Base-by-base conservation (phyloP, 2,113 vertebrate species). In the Cnemophilus loriae region DNA sequence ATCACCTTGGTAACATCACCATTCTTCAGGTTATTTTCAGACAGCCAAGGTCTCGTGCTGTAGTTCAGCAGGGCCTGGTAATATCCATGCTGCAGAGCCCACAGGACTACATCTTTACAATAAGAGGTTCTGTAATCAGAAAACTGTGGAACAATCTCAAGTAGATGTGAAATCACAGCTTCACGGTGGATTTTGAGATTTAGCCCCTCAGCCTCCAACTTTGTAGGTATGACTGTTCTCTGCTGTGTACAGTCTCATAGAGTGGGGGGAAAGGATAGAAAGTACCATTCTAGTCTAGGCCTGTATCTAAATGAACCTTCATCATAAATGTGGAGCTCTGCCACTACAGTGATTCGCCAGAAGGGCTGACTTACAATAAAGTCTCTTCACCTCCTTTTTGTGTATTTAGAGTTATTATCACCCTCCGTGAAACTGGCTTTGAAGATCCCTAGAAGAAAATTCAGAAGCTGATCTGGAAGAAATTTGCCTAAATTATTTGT, bases 381-480 rank as follows among this genome's bases (percentile, higher is more conserved):
- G 4, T 41, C 1, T 49, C 18, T 59, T 16, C 33, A 26, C 2
- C 9, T 37, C 7, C 2, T 49, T 79, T 82, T 64, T n/a, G 2
- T 60, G 42, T 50, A 26, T 78, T 82, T 30, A 57, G 13, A 61
- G 47, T 65, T 84, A 28, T 37, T 50, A 49, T 30, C 11, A 56
- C 2, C 3, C 12, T 1, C 13, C 1, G 0, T 32, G 16, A 19
- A 6, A 61, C 39, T 52, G 4, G 11, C 49, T 68, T 73, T 60
- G 26, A 37, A 61, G 13, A 8, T 46, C 5, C 7, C 24, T 67
- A 18, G 39, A 83, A 88, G 26, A 63, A 90, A 70, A 63, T 37
- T 70, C 55, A 69, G 44, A n/a, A 59, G 13, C 3, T 33, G 23
- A 14, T 24, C 22, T 50, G 33, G 6, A 80, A 79, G 6, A 65